Base-by-base conservation (phyloP, 2,888 invertebrate genomes). In the Heliconius ethilla region DNA sequence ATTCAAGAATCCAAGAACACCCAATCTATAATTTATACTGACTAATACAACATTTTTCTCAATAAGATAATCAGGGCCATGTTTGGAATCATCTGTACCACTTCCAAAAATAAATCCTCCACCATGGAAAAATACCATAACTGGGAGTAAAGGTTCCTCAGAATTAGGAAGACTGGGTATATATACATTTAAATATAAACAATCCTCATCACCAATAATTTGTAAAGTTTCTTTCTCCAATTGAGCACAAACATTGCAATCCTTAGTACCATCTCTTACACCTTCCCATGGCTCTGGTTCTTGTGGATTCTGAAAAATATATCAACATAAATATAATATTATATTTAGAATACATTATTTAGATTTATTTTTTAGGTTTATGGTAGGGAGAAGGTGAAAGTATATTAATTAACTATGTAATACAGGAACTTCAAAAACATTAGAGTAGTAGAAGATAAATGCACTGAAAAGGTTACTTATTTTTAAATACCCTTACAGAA, bases 131-230 rank as follows among this genome's bases (percentile, higher is more conserved):
- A 89, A 94, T 3, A 94, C 90, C 94, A 95, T 94, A 0, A 95
- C 94, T 3, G 95, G 93, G 11, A 90, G 80, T 6, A 82, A 81
- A 18, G 81, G 45, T 11, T 79, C 69, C 18, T 80, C 82, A 33
- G 82, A 79, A 13, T 84, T 73, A 0, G 90, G 89, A 80, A 95
- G 84, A 79, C 87, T 91, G 2, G 96, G 96, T 27, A 96, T 95
- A 85, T 96, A 97, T 0, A 97, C 96, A 86, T 97, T 97, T 33
- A 97, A 87, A 83, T 95, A 96, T 10, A 97, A 91, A 81, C 97
- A 97, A 85, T 96, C 96, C 85, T 96, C 96, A 82, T 92, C 91
- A 29, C 96, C 96, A 69, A 94, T 89, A 29, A 95, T 83, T 15
- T 81, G 89, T n/a, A 93, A 91, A 84, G 95, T 89, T 84, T 94